These are phyloP conservation scores for Calyptomena viridis DNA, from an alignment of 2,113 vertebrate species.

Conservation along the genomic window DNA sequence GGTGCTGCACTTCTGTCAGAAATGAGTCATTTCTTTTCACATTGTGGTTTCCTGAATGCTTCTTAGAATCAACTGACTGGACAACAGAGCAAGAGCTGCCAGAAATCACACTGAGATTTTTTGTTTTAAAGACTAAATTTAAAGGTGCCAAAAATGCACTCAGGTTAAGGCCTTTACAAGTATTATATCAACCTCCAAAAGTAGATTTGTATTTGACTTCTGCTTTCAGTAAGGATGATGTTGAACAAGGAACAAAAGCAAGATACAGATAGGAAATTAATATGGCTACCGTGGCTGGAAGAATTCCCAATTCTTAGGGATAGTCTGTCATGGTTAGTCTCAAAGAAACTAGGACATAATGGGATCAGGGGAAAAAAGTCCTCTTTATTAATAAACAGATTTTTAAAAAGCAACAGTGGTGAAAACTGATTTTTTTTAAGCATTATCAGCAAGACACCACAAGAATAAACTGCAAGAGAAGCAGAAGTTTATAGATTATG, in stretches of 20 bases:
- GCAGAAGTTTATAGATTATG: constrained; percentile 19
- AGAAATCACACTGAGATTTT: not conserved
- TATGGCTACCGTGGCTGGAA: not conserved
- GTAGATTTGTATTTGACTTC: not conserved
- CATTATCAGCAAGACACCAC: not conserved
- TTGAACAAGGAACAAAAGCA: not conserved
- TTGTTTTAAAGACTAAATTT: not conserved
- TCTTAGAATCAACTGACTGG: not conserved
- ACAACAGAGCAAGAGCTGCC: not conserved
- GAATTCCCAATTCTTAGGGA: not conserved
- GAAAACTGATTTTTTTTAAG: not conserved
- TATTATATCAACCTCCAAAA: not conserved
- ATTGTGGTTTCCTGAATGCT: constrained; percentile 23
- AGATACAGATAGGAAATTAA: not conserved
- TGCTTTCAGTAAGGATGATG: not conserved
- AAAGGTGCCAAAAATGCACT: not conserved
- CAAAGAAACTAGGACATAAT: not conserved
- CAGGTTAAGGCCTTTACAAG: not conserved
- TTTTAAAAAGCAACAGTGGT: not conserved
- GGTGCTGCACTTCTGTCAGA: not conserved
- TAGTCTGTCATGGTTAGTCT: too few relatives aligned
- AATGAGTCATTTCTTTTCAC: not conserved
- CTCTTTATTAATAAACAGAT: not conserved
- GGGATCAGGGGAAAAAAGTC: not conserved
- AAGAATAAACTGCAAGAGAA: not conserved